These are phyloP conservation scores for Mesaphorura yosii DNA, from an alignment of 1,140 invertebrate species.

Conservation along the genomic window DNA sequence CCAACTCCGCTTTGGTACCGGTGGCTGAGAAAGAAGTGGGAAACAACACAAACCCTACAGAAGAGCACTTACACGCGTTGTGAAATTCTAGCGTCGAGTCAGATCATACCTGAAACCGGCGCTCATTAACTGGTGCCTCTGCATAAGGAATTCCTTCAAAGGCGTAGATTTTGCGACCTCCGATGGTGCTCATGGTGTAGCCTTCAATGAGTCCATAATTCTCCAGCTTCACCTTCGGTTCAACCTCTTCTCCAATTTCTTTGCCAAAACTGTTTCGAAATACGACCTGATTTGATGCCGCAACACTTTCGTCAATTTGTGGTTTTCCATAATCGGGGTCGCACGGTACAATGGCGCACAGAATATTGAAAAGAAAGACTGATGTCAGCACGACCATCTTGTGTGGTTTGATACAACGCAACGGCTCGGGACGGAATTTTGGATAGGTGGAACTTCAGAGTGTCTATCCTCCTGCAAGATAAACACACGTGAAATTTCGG, in stretches of 20 bases:
- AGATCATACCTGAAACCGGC: constrained; percentile 7
- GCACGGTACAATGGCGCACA: constrained; percentile 19
- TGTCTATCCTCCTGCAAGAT: no score
- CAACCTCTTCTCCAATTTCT: neutral
- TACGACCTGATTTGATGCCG: neutral
- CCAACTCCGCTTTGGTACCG: constrained; percentile 18
- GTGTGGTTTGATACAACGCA: no score
- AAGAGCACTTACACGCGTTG: neutral
- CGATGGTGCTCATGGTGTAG: constrained; percentile 8
- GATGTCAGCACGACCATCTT: neutral
- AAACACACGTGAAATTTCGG: no score
- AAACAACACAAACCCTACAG: no score
- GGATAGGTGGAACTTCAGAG: no score
- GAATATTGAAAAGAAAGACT: constrained; percentile 14
- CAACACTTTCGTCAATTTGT: neutral
- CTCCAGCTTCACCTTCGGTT: constrained; percentile 2
- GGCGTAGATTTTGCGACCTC: constrained; percentile 1
- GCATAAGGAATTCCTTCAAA: constrained; percentile 19
- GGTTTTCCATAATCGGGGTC: constrained; percentile 10
- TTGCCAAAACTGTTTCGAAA: neutral
- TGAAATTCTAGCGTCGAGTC: neutral
- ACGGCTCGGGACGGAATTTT: no score
- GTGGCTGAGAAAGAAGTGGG: constrained; percentile 5
- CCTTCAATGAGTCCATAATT: constrained; percentile 14
- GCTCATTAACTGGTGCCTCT: constrained; percentile 1